Evolutionary conservation across 2,888 invertebrate genomes (phyloP).

Genomic region (Tipula unca): DNA sequence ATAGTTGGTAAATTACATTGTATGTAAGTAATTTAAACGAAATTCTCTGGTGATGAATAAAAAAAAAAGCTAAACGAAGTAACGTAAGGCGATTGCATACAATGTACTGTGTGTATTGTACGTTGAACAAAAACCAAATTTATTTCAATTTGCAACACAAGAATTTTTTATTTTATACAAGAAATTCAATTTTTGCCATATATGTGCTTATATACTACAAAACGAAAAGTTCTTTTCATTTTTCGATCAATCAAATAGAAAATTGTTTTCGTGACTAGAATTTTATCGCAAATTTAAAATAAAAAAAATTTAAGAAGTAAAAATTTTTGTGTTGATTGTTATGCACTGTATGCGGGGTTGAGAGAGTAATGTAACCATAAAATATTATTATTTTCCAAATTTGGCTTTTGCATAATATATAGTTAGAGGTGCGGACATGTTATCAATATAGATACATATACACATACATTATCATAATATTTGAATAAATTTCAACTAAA

Average conservation of each 20-base stretch:
- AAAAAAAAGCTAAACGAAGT: background rate
- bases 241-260: background rate
- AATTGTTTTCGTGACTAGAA: background rate
- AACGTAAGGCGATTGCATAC: background rate
- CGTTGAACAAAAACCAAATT: background rate
- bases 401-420: background rate
- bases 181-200: background rate
- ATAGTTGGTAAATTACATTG: background rate
- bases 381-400: background rate
- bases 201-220: background rate
- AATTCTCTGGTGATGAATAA: background rate
- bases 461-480: background rate
- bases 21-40: conserved; percentile 1
- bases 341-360: background rate
- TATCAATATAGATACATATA: too few relatives aligned
- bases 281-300: background rate
- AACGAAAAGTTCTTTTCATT: background rate
- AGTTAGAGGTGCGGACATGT: background rate
- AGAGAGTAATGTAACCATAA: background rate
- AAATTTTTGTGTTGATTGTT: background rate
- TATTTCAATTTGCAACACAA: background rate
- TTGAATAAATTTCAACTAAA: background rate
- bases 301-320: background rate
- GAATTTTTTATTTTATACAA: background rate
- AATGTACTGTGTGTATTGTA: background rate